phyloP scores from a whole-genome alignment of 2,888 invertebrate species.

The Papilio protenor region DNA sequence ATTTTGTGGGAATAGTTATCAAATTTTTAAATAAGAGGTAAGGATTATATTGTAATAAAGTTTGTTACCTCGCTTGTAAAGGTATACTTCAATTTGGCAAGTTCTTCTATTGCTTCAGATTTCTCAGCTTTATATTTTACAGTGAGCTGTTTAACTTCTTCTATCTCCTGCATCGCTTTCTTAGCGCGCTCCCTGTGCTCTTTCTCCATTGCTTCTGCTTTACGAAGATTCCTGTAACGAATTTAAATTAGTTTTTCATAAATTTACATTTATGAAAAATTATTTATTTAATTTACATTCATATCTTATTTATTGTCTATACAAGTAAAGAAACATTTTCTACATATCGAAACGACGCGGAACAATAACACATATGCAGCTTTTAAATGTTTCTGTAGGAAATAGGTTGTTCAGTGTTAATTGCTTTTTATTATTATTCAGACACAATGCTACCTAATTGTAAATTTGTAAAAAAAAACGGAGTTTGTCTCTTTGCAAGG shows the following conservation, averaged over 20 bases:
- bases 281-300: too few relatives aligned
- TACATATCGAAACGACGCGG: too few relatives aligned
- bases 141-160: conserved; percentile 61
- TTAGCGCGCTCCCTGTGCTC: conserved; percentile 58
- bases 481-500: too few relatives aligned
- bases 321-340: too few relatives aligned
- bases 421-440: too few relatives aligned
- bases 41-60: not conserved
- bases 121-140: conserved; percentile 60
- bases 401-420: too few relatives aligned
- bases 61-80: conserved; percentile 58
- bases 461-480: too few relatives aligned
- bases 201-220: conserved; percentile 68
- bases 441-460: too few relatives aligned
- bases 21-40: not conserved
- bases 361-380: too few relatives aligned
- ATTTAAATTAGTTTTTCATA: not conserved
- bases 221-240: conserved; percentile 60
- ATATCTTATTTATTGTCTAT: not conserved
- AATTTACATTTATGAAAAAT: too few relatives aligned
- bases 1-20: not conserved
- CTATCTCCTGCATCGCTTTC: conserved; percentile 55
- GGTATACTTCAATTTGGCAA: conserved; percentile 54
- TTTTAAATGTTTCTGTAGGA: too few relatives aligned
- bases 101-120: conserved; percentile 52